Evolutionary conservation across 2,888 invertebrate species (phyloP).

Genomic region (Napeogenes inachia): DNA sequence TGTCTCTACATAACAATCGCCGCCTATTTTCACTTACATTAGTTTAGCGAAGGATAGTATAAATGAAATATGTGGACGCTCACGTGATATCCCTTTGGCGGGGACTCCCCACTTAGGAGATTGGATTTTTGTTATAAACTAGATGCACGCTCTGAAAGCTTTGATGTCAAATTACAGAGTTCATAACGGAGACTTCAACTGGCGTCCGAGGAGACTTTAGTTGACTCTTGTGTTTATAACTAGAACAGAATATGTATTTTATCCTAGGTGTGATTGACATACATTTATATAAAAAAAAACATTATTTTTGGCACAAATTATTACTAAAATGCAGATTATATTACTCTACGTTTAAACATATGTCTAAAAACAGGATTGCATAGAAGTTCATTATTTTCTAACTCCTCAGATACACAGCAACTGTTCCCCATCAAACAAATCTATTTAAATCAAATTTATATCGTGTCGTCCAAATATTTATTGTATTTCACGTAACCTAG

Average conservation of each 20-base stretch:
- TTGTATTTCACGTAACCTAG: conserved; percentile 48
- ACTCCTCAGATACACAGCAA: conserved; percentile 10
- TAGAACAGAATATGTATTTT: no score
- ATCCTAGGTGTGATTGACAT: no score
- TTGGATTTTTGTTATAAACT: conserved; percentile 48
- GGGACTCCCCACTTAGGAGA: conserved; percentile 58
- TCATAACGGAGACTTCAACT: background rate
- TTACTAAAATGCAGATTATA: no score
- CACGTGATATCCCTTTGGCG: conserved; percentile 62
- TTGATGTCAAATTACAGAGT: conserved; percentile 41
- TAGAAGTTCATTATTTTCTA: conserved; percentile 11
- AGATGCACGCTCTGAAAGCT: conserved; percentile 37
- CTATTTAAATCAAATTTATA: conserved; percentile 40
- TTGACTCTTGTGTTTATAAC: no score
- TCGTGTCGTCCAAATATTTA: conserved; percentile 69
- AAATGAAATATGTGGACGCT: conserved; percentile 71
- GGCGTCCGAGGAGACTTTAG: no score
- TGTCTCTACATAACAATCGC: conserved; percentile 54
- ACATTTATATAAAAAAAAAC: background rate
- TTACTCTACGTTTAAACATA: no score
- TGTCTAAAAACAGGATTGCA: no score
- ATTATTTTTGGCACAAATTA: conserved; percentile 1
- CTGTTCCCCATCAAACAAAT: conserved; percentile 26
- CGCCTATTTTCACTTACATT: conserved; percentile 74
- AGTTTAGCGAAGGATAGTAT: conserved; percentile 68